Percentiles rank a stretch among this genome's conserved stretches.
These are phyloP conservation scores for Pseudocheirus occidentalis DNA, from an alignment of 2,797 vertebrate genomes.

Conservation along the genomic window DNA sequence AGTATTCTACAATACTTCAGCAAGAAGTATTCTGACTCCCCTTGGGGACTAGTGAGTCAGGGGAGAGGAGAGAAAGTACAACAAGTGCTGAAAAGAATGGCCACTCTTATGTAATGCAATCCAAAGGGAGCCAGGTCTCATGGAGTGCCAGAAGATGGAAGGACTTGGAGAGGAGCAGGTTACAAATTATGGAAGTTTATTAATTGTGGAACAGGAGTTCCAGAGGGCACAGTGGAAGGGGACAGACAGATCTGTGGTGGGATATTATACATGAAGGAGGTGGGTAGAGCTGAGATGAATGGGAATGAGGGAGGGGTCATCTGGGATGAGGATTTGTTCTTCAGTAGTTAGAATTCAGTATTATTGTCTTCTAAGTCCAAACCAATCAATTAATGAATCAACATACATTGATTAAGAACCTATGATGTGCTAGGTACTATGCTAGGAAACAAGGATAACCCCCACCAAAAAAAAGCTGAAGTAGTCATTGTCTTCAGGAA, in stretches of 20 bases:
- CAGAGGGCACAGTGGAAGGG: neutral
- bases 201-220: neutral
- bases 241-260: neutral
- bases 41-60: neutral
- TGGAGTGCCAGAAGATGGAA: neutral
- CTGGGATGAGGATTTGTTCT: neutral
- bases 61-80: neutral
- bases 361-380: neutral
- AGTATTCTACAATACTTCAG: neutral
- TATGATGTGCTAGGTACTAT: neutral
- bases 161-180: neutral
- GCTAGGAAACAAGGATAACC: neutral
- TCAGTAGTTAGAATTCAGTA: neutral
- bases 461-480: neutral
- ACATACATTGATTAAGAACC: neutral
- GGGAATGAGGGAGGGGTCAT: neutral
- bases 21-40: neutral
- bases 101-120: neutral
- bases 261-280: neutral
- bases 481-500: neutral
- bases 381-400: neutral
- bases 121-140: neutral
- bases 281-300: neutral
- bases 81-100: neutral
- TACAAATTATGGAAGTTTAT: neutral